Base-by-base conservation (phyloP, 2,888 invertebrate genomes). In the Dryobota labecula region DNA sequence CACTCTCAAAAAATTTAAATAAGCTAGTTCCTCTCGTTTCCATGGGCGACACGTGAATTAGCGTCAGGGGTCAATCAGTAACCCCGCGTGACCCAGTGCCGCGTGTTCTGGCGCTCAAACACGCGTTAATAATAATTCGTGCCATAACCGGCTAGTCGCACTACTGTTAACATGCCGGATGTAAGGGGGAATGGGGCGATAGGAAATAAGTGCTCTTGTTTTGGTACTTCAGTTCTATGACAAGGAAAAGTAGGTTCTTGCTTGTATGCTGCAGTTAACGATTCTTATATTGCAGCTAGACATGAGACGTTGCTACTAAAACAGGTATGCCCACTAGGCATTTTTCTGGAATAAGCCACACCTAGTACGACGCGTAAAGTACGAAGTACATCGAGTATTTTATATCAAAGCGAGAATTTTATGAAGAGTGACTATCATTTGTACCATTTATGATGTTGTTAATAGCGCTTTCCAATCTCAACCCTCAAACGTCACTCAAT, bases 81-180 rank as follows among this genome's bases (percentile, higher is more conserved):
- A 78, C 81, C 85, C 66, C 66, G 36, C 30, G 43, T 53, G 82
- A 74, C 79, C 86, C 64, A 56, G 47, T 70, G 60, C 68, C 41
- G 71, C 69, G 38, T 60, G 84, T 38, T 24, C 49, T 64, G 63
- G 30, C 70, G 71, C 69, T 76, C 76, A 56, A 75, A 84, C 71
- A 73, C 65, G 76, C 78, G 77, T 84, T 78, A 75, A 82, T 83
- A 85, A 84, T 80, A 86, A 86, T 86, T 84, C 73, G 62, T 57
- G 67, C 65, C 67, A 78, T 76, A 74, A 73, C 77, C 60, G 63
- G 47, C 51, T 57, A 53, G 38, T 54, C 73, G 65, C 78, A 73
- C 65, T 69, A 78, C 73, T 73, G 78, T 56, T 73, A 54, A 68
- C 79, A 65, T 65, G n/a, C 78, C 78, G 82, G 82, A 79, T 68